phyloP scores from a whole-genome alignment of 2,797 vertebrate species.

The Ambastaia sidthimunki region DNA sequence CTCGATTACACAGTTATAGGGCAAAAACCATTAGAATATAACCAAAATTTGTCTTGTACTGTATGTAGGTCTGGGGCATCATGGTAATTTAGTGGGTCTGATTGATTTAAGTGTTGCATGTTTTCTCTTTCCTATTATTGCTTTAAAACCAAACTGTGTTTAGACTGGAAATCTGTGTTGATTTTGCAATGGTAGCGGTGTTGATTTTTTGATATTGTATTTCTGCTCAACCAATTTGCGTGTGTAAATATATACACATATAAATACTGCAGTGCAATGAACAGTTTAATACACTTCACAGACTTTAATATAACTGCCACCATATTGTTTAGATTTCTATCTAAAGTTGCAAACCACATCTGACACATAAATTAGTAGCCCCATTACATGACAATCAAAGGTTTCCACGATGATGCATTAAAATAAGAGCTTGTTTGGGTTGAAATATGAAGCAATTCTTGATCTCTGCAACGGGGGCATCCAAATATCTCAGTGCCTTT shows the following conservation, averaged over 20 bases:
- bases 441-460: no score
- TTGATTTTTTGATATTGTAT: constrained; percentile 34
- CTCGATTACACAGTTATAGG: neutral
- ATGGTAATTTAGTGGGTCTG: neutral
- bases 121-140: constrained; percentile 1
- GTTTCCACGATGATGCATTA: constrained; percentile 39
- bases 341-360: constrained; percentile 46
- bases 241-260: neutral
- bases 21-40: no score
- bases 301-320: neutral
- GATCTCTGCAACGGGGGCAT: neutral
- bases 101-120: neutral
- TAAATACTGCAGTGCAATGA: neutral
- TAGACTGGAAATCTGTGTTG: constrained; percentile 11
- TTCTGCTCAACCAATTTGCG: neutral
- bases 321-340: constrained; percentile 21
- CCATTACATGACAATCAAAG: constrained; percentile 29
- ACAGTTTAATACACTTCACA: neutral
- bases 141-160: constrained; percentile 27
- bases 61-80: neutral
- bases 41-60: no score
- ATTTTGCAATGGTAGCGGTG: neutral
- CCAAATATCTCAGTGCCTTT: constrained; percentile 11
- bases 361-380: constrained; percentile 33
- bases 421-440: constrained; percentile 29